Percentiles rank a stretch among this genome's conserved stretches.
These are phyloP conservation scores for Rotaria macrura DNA, from an alignment of 2,888 invertebrate species.

Conservation along the genomic window DNA sequence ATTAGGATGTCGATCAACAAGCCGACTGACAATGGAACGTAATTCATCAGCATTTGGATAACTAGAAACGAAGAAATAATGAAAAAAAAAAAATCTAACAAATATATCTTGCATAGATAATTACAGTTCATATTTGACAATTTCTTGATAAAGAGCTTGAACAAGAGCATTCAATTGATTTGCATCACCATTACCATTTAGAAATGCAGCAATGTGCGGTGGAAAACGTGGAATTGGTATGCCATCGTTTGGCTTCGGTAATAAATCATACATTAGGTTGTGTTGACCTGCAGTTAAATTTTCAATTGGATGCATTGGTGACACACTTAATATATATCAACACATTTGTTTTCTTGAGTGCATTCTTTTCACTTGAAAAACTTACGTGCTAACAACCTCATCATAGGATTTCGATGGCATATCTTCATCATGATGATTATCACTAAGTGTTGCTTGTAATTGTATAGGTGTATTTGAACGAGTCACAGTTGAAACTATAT, in stretches of 20 bases:
- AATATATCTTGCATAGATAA: background rate
- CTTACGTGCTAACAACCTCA: background rate
- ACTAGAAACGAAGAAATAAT: background rate
- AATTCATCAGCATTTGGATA: conserved; percentile 21
- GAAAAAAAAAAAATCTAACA: background rate
- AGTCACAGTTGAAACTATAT: background rate
- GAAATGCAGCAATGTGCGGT: conserved; percentile 1
- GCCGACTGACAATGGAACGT: conserved; percentile 20
- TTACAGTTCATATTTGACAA: conserved; percentile 17
- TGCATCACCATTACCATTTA: background rate
- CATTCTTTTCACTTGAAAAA: background rate
- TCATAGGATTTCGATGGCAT: background rate
- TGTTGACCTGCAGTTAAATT: background rate
- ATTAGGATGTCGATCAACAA: conserved; percentile 14
- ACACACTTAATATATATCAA: background rate
- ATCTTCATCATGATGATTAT: background rate
- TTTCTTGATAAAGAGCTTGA: conserved; percentile 10
- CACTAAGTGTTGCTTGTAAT: background rate
- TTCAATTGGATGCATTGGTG: background rate
- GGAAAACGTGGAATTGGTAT: background rate
- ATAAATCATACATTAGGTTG: background rate
- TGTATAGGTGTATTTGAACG: background rate
- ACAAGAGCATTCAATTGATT: conserved; percentile 19
- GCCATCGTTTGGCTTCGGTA: background rate
- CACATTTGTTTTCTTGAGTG: too few relatives aligned